Conservation (phyloP, 1,140 invertebrate species). For the Arion vulgaris region DNA sequence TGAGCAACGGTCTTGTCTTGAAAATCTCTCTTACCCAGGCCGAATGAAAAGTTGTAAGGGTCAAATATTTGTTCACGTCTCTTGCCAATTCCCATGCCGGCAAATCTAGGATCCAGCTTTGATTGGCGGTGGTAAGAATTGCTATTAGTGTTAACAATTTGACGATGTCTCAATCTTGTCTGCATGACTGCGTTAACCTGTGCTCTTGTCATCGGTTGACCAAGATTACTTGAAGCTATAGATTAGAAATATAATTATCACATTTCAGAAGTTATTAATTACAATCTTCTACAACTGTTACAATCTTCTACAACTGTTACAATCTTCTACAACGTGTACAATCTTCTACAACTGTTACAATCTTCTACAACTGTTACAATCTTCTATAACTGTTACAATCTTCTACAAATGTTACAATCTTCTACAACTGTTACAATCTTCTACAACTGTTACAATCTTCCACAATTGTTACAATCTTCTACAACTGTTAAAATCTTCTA, state of each 20-base stretch:
- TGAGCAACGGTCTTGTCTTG: neutral
- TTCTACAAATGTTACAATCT: no score
- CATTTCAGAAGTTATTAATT: neutral
- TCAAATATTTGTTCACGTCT: neutral
- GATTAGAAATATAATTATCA: neutral
- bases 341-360: no score
- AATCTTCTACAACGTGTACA: no score
- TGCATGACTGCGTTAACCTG: neutral
- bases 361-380: no score
- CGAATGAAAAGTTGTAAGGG: neutral
- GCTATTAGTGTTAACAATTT: neutral
- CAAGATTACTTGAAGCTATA: neutral
- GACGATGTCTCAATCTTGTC: neutral
- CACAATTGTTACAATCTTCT: no score
- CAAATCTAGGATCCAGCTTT: conserved; percentile 4
- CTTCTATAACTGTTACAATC: no score
- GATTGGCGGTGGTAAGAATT: neutral
- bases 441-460: no score
- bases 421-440: no score
- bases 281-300: neutral
- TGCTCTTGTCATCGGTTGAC: neutral
- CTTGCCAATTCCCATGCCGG: conserved; percentile 6
- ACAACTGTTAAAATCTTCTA: no score
- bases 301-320: neutral
- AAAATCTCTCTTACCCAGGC: neutral